Evolutionary conservation across 2,888 invertebrate genomes (phyloP), one percentile per base, ranked within the genome.

Genomic region (Gandaritis pyraliata): DNA sequence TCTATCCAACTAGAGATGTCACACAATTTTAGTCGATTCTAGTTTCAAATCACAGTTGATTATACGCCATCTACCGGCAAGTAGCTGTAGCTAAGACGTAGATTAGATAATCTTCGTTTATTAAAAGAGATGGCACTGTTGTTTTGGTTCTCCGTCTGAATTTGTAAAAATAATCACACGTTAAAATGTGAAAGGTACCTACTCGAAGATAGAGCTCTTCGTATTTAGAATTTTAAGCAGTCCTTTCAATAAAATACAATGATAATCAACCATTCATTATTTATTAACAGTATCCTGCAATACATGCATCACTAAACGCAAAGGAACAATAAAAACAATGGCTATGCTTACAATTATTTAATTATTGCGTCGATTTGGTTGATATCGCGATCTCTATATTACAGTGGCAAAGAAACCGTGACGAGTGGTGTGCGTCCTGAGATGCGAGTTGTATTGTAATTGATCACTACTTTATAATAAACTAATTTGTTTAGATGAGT

Each of bases 401-500:
- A 65, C 66, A 63, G 79, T 83, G 80, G 81, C 80, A 78, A 50
- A 57, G 72, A 75, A 76, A 80, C 82, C 80, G 75, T 75, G 65
- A 72, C 68, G 73, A 74, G 68, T 59, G 62, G 71, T 78, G 81
- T 74, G 80, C 77, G 76, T 72, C 70, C 65, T 43, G 73, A 68
- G 80, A 85, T 83, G 85, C 87, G 80, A 77, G 78, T 77, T 82
- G 78, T 76, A 80, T 49, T 61, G 55, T 12, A 8, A 60, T 62
- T 64, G 63, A 58, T 73, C 81, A 87, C 90, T 90, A 90, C 89
- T 81, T 76, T 77, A 76, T 75, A 80, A 82, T 83, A 73, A 77
- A 79, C 72, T 76, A 85, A 78, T 87, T 80, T 73, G 66, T 78
- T 95, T 95, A 96, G 79, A 95, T 81, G 71, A 95, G 94, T 70